Evolutionary conservation across 2,797 vertebrate genomes (phyloP).

Genomic region (Sebastiscus tertius): DNA sequence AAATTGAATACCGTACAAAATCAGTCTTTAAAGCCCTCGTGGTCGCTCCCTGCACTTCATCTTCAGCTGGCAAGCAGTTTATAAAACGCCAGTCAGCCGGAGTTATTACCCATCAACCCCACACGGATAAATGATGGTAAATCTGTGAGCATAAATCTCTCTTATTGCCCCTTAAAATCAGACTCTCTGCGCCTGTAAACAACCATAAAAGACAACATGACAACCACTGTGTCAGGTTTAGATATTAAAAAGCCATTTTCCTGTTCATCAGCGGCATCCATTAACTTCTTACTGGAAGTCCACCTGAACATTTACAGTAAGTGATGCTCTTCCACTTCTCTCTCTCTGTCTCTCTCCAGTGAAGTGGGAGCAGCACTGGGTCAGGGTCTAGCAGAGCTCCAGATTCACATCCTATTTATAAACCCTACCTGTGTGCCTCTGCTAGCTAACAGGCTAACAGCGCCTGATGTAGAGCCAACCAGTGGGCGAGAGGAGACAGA

Average conservation of each 20-base stretch:
- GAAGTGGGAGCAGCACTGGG: slow-evolving; percentile 3
- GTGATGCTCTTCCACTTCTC: slow-evolving; percentile 1
- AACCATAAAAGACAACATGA: not conserved
- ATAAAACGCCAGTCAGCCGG: no score
- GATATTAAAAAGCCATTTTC: not conserved
- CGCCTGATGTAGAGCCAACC: not conserved
- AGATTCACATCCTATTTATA: slow-evolving; percentile 61
- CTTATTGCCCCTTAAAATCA: not conserved
- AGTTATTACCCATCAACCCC: not conserved
- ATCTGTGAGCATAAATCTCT: not conserved
- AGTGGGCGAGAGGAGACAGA: not conserved
- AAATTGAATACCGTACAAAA: no score
- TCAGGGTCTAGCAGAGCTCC: slow-evolving; percentile 42
- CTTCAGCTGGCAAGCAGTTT: not conserved
- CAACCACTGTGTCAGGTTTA: not conserved
- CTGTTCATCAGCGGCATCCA: not conserved
- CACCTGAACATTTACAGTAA: slow-evolving; percentile 15
- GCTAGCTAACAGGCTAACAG: not conserved
- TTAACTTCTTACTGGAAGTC: slow-evolving; percentile 26
- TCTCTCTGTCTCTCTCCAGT: not conserved
- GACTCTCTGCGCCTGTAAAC: not conserved
- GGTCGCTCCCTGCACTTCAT: not conserved
- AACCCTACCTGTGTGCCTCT: not conserved
- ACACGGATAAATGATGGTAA: not conserved
- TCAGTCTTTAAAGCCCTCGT: not conserved